phyloP scores from a whole-genome alignment of 2,888 invertebrate genomes.

The Hirtodrosophila alboralis region DNA sequence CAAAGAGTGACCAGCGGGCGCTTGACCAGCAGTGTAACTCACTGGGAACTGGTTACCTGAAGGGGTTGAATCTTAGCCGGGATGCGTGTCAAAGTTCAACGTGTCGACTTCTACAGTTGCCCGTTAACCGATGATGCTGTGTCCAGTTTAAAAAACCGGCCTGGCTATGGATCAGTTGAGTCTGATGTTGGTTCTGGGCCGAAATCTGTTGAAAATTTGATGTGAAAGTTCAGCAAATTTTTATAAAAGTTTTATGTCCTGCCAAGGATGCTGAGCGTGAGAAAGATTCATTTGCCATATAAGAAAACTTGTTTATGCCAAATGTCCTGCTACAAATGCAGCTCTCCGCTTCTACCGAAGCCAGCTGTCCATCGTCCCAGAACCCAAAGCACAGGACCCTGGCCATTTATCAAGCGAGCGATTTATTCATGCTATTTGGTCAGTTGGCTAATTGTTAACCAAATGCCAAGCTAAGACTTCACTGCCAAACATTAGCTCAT shows the following conservation, averaged over 20 bases:
- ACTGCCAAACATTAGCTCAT: constrained; percentile 67
- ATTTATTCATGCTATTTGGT: constrained; percentile 73
- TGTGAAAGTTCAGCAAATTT: constrained; percentile 74
- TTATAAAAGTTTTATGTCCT: constrained; percentile 75
- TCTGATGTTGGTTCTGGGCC: constrained; percentile 40
- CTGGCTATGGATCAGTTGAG: constrained; percentile 33
- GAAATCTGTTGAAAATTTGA: constrained; percentile 78
- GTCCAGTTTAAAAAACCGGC: constrained; percentile 76
- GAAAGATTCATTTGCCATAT: constrained; percentile 51
- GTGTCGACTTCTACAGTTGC: constrained; percentile 40
- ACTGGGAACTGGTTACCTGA: constrained; percentile 55
- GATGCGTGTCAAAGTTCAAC: constrained; percentile 75
- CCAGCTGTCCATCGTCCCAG: constrained; percentile 41
- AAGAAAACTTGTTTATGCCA: constrained; percentile 57
- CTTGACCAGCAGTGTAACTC: constrained; percentile 54
- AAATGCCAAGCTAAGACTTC: constrained; percentile 50
- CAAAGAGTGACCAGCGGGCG: constrained; percentile 9
- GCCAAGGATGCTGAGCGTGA: constrained; percentile 71
- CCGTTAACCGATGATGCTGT: constrained; percentile 58
- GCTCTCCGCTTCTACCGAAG: constrained; percentile 20
- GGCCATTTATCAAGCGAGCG: constrained; percentile 58
- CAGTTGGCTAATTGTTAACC: constrained; percentile 67
- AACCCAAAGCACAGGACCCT: too few species aligned
- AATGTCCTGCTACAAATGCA: constrained; percentile 62
- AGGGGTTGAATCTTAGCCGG: constrained; percentile 69